These are phyloP conservation scores for Zaprionus gabonicus DNA, from an alignment of 1,140 invertebrate species.

Conservation along the genomic window DNA sequence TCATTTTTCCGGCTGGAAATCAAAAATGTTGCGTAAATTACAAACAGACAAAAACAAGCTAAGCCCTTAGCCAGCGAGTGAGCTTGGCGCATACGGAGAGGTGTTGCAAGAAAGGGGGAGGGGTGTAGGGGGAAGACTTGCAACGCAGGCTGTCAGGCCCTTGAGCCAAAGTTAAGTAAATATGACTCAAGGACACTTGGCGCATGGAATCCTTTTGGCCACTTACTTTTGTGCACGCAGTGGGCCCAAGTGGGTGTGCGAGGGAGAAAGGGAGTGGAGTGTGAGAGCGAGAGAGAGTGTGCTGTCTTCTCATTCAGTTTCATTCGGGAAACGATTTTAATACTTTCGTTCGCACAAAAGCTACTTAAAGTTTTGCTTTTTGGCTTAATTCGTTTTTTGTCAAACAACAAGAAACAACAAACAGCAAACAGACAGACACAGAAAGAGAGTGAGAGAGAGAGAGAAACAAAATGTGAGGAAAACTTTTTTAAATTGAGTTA, in stretches of 20 bases:
- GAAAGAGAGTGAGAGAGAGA: background rate
- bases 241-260: background rate
- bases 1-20: slow-evolving; percentile 60
- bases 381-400: slow-evolving; percentile 77
- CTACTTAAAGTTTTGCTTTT: slow-evolving; percentile 75
- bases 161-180: slow-evolving; percentile 76
- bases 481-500: slow-evolving; percentile 79
- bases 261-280: background rate
- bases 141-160: slow-evolving; percentile 36
- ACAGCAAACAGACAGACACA: slow-evolving; percentile 51
- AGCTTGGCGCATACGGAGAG: background rate
- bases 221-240: slow-evolving; percentile 63
- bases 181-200: slow-evolving; percentile 80
- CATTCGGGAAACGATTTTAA: slow-evolving; percentile 75
- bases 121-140: background rate
- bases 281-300: too few species aligned
- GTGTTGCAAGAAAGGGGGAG: background rate
- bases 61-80: slow-evolving; percentile 2
- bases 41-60: slow-evolving; percentile 31
- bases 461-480: slow-evolving; percentile 53
- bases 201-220: slow-evolving; percentile 72
- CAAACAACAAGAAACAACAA: slow-evolving; percentile 64
- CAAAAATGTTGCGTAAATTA: slow-evolving; percentile 59
- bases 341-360: slow-evolving; percentile 76
- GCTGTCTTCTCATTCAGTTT: slow-evolving; percentile 32